Evolutionary conservation across 2,797 vertebrate species (phyloP).

Genomic region (Apodemus agrarius): DNA sequence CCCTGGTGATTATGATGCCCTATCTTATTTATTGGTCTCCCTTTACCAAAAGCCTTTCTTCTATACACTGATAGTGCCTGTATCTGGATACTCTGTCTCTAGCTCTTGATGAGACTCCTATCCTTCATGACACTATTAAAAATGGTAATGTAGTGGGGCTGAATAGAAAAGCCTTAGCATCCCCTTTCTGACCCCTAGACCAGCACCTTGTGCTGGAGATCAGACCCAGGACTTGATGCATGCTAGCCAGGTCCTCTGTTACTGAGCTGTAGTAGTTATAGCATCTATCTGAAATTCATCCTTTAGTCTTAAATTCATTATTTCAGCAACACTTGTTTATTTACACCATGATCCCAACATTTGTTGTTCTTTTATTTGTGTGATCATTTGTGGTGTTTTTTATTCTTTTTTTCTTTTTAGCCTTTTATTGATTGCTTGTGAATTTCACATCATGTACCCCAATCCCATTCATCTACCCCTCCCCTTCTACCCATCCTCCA

Average conservation of each 20-base stretch:
- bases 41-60: not conserved
- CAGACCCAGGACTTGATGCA: not conserved
- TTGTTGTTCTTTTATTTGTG: not conserved
- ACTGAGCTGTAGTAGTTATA: not conserved
- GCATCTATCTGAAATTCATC: not conserved
- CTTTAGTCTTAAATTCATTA: not conserved
- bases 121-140: not conserved
- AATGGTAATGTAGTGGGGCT: not conserved
- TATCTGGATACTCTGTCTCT: not conserved
- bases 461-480: not conserved
- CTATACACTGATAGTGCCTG: not conserved
- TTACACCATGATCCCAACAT: not conserved
- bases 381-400: not conserved
- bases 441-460: not conserved
- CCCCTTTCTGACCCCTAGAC: not conserved
- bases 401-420: not conserved
- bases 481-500: not conserved
- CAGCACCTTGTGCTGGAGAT: not conserved
- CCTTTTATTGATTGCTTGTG: not conserved
- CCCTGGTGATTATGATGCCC: not conserved
- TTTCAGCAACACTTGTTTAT: not conserved
- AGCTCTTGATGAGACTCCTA: not conserved
- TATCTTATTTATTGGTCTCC: not conserved
- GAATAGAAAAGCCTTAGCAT: not conserved
- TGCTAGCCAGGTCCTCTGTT: not conserved